A percentile compares a stretch with the other conserved stretches of the same genome.
phyloP scores from a whole-genome alignment of 92 coral and sea anemone species.

The Parazoanthus swiftii region DNA sequence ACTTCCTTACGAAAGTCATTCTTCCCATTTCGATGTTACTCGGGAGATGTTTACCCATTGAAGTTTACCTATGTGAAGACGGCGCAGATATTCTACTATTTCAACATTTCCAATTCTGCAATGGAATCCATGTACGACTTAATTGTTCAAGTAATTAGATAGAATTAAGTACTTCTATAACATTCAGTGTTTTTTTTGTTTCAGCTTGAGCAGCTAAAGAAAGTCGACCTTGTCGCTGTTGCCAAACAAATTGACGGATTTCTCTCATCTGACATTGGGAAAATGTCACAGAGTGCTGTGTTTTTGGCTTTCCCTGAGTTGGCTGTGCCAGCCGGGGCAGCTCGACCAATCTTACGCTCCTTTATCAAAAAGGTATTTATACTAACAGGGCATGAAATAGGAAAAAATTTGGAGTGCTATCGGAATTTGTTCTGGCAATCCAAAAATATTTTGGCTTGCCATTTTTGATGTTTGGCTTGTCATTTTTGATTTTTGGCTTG shows the following conservation, averaged over 20 bases:
- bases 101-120: neutral
- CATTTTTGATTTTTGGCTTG: too few relatives aligned
- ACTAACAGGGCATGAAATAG: neutral
- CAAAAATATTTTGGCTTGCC: too few relatives aligned
- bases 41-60: too few relatives aligned
- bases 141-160: neutral
- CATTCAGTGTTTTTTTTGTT: neutral
- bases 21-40: too few relatives aligned
- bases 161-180: neutral
- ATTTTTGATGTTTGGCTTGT: too few relatives aligned
- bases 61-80: too few relatives aligned
- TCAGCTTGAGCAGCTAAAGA: conserved; percentile 75
- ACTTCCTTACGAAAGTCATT: too few relatives aligned
- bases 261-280: conserved; percentile 91
- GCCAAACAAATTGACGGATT: conserved; percentile 87
- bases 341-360: conserved; percentile 75
- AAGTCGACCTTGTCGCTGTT: conserved; percentile 75
- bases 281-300: conserved; percentile 62
- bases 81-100: too few relatives aligned
- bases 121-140: neutral
- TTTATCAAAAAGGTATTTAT: conserved; percentile 76
- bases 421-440: too few relatives aligned
- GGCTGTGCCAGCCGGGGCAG: conserved; percentile 67
- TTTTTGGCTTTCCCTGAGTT: conserved; percentile 91
- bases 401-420: too few relatives aligned